Conservation (phyloP, 2,797 vertebrate genomes). For the Synanceia verrucosa region DNA sequence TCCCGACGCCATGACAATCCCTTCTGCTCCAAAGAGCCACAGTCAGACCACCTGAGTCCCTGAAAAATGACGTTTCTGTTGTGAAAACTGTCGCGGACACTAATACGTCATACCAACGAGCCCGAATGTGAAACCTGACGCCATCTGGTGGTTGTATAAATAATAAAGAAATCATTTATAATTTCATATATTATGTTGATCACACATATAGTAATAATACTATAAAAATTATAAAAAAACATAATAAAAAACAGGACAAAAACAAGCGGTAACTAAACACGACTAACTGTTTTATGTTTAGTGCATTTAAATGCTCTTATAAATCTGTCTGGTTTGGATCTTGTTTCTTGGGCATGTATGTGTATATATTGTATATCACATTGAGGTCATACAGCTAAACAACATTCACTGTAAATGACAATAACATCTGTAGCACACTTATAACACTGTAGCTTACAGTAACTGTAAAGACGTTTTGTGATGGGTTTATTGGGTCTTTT, state of each 20-base stretch:
- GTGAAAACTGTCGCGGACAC: conserved; percentile 22
- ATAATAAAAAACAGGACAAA: too few relatives aligned
- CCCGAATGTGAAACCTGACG: neutral
- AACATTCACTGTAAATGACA: neutral
- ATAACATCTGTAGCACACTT: neutral
- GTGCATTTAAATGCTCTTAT: neutral
- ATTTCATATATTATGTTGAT: too few relatives aligned
- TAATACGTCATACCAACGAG: conserved; percentile 1
- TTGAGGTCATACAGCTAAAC: neutral
- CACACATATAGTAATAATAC: too few relatives aligned
- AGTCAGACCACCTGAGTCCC: too few relatives aligned
- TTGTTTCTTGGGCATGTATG: too few relatives aligned
- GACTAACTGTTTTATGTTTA: too few relatives aligned
- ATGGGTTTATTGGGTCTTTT: neutral
- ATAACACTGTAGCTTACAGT: neutral
- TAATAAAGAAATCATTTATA: neutral
- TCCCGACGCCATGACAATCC: conserved; percentile 81
- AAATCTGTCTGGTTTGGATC: too few relatives aligned
- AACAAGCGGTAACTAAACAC: too few relatives aligned
- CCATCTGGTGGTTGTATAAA: conserved; percentile 13
- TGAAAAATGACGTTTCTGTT: conserved; percentile 26
- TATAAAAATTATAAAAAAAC: too few relatives aligned
- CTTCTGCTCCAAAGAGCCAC: conserved; percentile 16
- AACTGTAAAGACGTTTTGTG: neutral
- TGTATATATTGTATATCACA: too few relatives aligned